Conservation (phyloP, 2,888 invertebrate genomes). For the Priocnemis perturbator region DNA sequence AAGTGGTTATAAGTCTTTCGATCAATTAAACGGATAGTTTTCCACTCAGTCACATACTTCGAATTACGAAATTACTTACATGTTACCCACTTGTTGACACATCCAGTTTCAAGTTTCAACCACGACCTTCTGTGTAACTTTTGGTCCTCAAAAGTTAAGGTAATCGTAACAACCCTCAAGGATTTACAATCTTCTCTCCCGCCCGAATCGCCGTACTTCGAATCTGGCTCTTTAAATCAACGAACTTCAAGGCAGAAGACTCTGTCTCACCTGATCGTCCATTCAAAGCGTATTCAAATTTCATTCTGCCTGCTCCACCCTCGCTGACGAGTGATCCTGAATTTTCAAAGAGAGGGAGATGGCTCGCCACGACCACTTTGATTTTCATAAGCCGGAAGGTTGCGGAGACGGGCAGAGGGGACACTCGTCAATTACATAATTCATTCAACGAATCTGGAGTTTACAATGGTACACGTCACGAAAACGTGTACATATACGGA, state of each 20-base stretch:
- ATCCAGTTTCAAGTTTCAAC: no score
- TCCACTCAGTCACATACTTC: no score
- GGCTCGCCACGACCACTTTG: constrained; percentile 52
- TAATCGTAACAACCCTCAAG: neutral
- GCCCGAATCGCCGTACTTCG: no score
- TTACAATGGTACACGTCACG: no score
- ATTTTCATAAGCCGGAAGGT: constrained; percentile 31
- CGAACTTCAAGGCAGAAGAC: constrained; percentile 24
- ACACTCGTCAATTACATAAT: constrained; percentile 39
- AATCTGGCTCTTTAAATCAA: constrained; percentile 26
- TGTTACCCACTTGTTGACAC: no score
- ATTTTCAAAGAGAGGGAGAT: constrained; percentile 39
- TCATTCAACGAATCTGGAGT: constrained; percentile 20
- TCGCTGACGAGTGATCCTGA: constrained; percentile 27
- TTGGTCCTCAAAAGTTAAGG: no score
- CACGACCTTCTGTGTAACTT: no score
- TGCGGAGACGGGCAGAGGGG: neutral
- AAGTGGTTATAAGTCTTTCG: no score
- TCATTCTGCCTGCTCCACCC: constrained; percentile 49
- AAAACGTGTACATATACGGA: no score
- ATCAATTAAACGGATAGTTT: no score
- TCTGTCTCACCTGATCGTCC: constrained; percentile 41
- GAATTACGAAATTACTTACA: no score
- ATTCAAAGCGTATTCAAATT: constrained; percentile 62
- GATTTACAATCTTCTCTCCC: no score